Evolutionary conservation across 1,140 invertebrate species (phyloP).

Genomic region (Drosophila bocki): DNA sequence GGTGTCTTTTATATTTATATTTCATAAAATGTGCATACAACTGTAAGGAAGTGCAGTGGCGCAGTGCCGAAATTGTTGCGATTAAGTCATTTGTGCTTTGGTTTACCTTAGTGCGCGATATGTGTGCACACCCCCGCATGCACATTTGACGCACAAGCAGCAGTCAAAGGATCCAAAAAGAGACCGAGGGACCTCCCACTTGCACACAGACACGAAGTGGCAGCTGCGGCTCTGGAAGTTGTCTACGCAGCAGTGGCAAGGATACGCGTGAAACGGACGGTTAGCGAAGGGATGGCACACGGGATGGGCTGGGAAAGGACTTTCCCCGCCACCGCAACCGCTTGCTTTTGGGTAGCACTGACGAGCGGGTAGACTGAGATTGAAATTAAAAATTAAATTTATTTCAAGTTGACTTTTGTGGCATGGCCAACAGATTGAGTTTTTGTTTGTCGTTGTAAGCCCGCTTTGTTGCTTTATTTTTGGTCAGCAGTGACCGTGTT

Average conservation of each 20-base stretch:
- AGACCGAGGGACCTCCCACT: constrained; percentile 44
- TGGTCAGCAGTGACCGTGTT: constrained; percentile 8
- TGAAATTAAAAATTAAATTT: constrained; percentile 81
- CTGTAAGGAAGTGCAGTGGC: constrained; percentile 6
- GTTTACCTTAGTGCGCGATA: constrained; percentile 54
- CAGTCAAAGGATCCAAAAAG: constrained; percentile 7
- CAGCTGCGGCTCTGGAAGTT: constrained; percentile 68
- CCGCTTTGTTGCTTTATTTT: constrained; percentile 13
- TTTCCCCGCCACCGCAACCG: constrained; percentile 31
- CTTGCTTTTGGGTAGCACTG: constrained; percentile 61
- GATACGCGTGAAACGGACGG: background rate
- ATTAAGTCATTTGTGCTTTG: constrained; percentile 66
- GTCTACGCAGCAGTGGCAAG: constrained; percentile 68
- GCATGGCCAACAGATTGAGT: constrained; percentile 42
- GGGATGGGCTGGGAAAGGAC: constrained; percentile 13
- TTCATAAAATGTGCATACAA: background rate
- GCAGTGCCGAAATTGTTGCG: constrained; percentile 38
- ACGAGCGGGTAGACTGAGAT: constrained; percentile 54
- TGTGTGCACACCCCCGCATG: constrained; percentile 35
- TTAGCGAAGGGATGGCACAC: background rate
- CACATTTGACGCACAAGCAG: constrained; percentile 22
- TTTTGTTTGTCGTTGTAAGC: constrained; percentile 37
- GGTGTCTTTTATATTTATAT: background rate
- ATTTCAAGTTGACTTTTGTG: constrained; percentile 77
- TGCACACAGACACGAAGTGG: constrained; percentile 38